Evolutionary conservation across 2,888 invertebrate genomes (phyloP).

Genomic region (Philonicus albiceps): DNA sequence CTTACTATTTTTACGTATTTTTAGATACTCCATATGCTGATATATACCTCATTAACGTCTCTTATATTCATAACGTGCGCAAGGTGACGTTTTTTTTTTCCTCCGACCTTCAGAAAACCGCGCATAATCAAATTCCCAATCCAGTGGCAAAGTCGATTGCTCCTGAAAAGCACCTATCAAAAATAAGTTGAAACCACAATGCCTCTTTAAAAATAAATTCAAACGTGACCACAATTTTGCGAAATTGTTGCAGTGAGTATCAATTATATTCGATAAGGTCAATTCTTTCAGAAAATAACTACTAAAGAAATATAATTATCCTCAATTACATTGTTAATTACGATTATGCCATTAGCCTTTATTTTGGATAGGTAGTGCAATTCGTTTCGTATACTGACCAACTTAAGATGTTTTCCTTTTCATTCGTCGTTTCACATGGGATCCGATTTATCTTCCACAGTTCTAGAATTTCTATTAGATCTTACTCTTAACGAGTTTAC

Average conservation of each 20-base stretch:
- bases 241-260: neutral
- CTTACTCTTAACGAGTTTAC: neutral
- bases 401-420: constrained; percentile 38
- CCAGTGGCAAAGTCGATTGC: neutral
- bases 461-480: neutral
- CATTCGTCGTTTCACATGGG: neutral
- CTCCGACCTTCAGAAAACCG: neutral
- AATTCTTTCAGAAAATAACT: neutral
- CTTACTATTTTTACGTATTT: neutral
- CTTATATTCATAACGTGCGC: neutral
- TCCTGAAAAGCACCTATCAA: neutral
- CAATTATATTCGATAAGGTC: neutral
- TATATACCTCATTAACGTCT: neutral
- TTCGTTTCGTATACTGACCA: neutral
- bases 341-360: neutral
- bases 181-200: neutral
- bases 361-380: neutral
- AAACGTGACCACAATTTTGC: neutral
- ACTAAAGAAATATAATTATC: neutral
- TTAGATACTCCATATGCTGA: neutral
- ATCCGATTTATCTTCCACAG: neutral
- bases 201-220: neutral
- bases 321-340: neutral
- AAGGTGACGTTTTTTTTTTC: neutral
- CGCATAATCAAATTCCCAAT: neutral